Conservation (phyloP, 2,888 invertebrate genomes). For the Watsonalla binaria region DNA sequence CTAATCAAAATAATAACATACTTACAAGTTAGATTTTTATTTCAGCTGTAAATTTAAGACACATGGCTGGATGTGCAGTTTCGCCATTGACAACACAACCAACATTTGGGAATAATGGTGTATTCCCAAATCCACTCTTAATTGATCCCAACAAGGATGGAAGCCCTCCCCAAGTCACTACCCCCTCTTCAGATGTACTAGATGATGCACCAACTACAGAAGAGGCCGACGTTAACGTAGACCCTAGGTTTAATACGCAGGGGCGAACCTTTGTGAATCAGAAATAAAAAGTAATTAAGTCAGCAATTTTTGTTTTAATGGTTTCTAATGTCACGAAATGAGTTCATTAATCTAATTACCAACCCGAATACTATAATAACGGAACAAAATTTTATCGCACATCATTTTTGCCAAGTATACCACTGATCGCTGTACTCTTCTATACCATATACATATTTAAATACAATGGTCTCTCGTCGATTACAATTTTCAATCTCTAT, state of each 20-base stretch:
- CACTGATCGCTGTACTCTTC: too few relatives aligned
- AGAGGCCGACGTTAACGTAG: not conserved
- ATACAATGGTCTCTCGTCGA: not conserved
- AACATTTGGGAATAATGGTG: not conserved
- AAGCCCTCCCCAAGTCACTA: not conserved
- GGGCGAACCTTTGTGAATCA: not conserved
- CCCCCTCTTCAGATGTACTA: not conserved
- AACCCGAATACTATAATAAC: too few relatives aligned
- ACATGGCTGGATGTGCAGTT: too few relatives aligned
- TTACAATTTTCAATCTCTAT: not conserved
- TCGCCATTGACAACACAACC: not conserved
- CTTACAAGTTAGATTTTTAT: too few relatives aligned
- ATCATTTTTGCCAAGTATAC: not conserved
- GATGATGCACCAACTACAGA: not conserved
- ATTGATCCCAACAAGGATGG: not conserved
- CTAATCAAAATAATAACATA: too few relatives aligned
- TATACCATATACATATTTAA: too few relatives aligned
- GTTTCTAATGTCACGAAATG: too few relatives aligned
- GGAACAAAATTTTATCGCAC: not conserved
- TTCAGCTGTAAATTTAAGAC: too few relatives aligned
- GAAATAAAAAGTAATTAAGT: too few relatives aligned
- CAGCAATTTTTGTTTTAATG: too few relatives aligned
- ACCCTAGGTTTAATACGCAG: not conserved
- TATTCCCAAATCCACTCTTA: not conserved
- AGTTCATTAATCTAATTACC: too few relatives aligned